Evolutionary conservation across 2,888 invertebrate genomes (phyloP).

Genomic region (Cryptocephalus primarius): DNA sequence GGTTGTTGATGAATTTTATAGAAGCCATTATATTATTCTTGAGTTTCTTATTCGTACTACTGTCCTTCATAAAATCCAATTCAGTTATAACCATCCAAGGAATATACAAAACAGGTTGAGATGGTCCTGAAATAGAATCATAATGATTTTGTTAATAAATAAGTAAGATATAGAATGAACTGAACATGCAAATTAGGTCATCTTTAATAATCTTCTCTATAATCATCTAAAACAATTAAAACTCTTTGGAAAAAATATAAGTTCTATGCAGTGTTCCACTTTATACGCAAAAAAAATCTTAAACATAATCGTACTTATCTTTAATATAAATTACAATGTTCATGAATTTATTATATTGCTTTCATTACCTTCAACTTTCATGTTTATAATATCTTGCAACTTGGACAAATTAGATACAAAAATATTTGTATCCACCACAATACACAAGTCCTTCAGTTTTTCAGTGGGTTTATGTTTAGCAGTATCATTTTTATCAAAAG

Average conservation of each 20-base stretch:
- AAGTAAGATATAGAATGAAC: not conserved
- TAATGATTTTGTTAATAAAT: not conserved
- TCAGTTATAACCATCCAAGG: slow-evolving; percentile 53
- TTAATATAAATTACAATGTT: too few relatives aligned
- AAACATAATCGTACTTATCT: too few relatives aligned
- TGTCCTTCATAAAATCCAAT: slow-evolving; percentile 44
- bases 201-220: too few relatives aligned
- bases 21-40: slow-evolving; percentile 18
- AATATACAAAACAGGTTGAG: slow-evolving; percentile 38
- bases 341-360: too few relatives aligned
- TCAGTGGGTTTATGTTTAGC: not conserved
- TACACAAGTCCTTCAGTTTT: slow-evolving; percentile 21
- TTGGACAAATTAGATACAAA: slow-evolving; percentile 35
- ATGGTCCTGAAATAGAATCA: slow-evolving; percentile 17
- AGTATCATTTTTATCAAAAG: not conserved
- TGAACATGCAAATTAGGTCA: not conserved
- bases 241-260: not conserved
- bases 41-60: slow-evolving; percentile 4
- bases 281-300: not conserved
- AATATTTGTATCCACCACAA: slow-evolving; percentile 43
- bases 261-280: too few relatives aligned
- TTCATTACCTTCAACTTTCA: slow-evolving; percentile 13
- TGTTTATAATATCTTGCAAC: slow-evolving; percentile 29
- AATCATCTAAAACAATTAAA: too few relatives aligned
- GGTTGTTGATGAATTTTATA: slow-evolving; percentile 44